Evolutionary conservation across 2,888 invertebrate genomes (phyloP), one percentile per base, ranked within the genome.

Genomic region (Idaea biselata): DNA sequence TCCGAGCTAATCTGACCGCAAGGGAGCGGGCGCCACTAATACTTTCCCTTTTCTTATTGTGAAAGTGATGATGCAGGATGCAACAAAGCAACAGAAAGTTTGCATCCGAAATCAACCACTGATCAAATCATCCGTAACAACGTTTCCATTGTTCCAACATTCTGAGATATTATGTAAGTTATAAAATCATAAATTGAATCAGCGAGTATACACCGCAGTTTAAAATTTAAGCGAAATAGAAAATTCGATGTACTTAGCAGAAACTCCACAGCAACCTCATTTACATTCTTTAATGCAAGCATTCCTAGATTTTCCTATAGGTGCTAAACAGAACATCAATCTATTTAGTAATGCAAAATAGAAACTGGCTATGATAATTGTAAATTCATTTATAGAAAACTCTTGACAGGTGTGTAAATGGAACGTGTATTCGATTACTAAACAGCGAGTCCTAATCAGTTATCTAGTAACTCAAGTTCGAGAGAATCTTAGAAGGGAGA

Each of bases 31-130:
- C 87, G 84, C 86, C 85, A 85, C 77, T 68, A 67, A 77, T 71
- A 88, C 91, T 91, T 92, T 91, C 91, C 88, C 89, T 90, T 91
- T 91, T 89, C 86, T 86, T 87, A 82, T 87, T 82, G 91, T 88
- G 91, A 91, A 92, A 92, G 91, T 88, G 91, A 89, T 89, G 89
- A 91, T 88, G 84, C 83, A 81, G 80, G 82, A 77, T 85, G 82
- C 83, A 86, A 89, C 85, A 83, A 83, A 84, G 83, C 81, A 80
- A 82, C 80, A 77, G 70, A 70, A 72, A 72, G 79, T 81, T 82
- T 81, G 82, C 84, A 87, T 86, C 83, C 79, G 76, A 84, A 82
- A 81, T 80, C 78, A 81, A 78, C 81, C 73, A 75, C 72, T 62
- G 73, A 77, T 75, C 72, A 73, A 77, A 75, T 75, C 73, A 77